Evolutionary conservation across 1,140 invertebrate species (phyloP).

Genomic region (Diprion similis): DNA sequence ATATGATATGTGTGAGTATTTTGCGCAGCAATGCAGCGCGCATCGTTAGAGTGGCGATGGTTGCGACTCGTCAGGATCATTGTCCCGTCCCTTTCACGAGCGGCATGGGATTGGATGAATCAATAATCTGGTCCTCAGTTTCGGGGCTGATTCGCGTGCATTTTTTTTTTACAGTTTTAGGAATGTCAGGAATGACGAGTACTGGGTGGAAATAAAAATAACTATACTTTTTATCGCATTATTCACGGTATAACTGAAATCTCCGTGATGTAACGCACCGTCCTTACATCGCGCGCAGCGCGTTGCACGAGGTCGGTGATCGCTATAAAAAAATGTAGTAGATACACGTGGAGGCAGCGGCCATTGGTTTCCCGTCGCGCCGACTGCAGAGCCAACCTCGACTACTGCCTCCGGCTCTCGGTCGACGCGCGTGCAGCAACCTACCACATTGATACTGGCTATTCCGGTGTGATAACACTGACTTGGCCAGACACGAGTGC

Average conservation of each 20-base stretch:
- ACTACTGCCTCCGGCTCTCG: slow-evolving; percentile 40
- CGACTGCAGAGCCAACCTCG: slow-evolving; percentile 33
- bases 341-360: slow-evolving; percentile 58
- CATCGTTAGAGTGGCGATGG: not conserved
- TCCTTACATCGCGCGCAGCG: slow-evolving; percentile 58
- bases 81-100: not conserved
- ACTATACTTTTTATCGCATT: not conserved
- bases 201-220: not conserved
- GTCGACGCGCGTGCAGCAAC: slow-evolving; percentile 42
- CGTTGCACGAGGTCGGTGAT: slow-evolving; percentile 62
- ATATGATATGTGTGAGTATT: not conserved
- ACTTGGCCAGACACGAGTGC: not conserved
- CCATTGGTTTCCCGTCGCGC: slow-evolving; percentile 42
- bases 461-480: not conserved
- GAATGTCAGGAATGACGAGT: not conserved
- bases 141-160: not conserved
- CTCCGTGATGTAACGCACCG: slow-evolving; percentile 57
- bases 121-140: not conserved
- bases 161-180: not conserved
- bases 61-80: not conserved
- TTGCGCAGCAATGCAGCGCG: slow-evolving; percentile 1
- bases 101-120: not conserved
- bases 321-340: slow-evolving; percentile 59
- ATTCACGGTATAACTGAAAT: not conserved
- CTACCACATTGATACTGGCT: slow-evolving; percentile 4